phyloP scores from a whole-genome alignment of 2,888 invertebrate genomes.

The Geotrupes spiniger region DNA sequence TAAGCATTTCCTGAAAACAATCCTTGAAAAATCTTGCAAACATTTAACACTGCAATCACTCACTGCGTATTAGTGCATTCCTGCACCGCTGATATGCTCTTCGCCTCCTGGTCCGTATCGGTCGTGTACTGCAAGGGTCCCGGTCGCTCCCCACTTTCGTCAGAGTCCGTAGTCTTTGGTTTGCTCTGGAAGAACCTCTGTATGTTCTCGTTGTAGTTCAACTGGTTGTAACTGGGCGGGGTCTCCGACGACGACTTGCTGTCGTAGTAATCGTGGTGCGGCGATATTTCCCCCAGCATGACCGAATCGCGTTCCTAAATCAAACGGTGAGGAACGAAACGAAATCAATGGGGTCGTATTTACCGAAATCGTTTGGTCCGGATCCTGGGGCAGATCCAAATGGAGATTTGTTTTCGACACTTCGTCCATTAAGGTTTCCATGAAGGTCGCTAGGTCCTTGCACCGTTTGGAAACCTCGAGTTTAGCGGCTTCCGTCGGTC shows the following conservation, averaged over 20 bases:
- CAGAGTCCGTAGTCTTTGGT: constrained; percentile 59
- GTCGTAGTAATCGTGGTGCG: constrained; percentile 76
- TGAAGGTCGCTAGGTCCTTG: constrained; percentile 69
- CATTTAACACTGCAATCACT: constrained; percentile 19
- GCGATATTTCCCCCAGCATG: constrained; percentile 81
- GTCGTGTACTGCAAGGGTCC: constrained; percentile 41
- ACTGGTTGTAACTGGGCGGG: constrained; percentile 78
- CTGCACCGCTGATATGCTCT: constrained; percentile 34
- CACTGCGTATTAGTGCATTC: constrained; percentile 41
- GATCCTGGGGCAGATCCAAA: constrained; percentile 60
- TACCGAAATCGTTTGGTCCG: constrained; percentile 62
- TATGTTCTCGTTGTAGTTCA: constrained; percentile 79
- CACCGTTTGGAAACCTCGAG: constrained; percentile 67
- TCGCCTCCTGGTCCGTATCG: constrained; percentile 49
- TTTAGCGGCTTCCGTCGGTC: constrained; percentile 56
- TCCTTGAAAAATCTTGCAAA: too few species aligned
- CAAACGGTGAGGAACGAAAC: too few species aligned
- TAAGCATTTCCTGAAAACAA: constrained; percentile 47
- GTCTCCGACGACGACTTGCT: constrained; percentile 78
- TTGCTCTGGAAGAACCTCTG: constrained; percentile 65
- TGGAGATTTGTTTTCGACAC: constrained; percentile 58
- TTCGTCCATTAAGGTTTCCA: constrained; percentile 73
- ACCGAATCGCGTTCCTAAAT: constrained; percentile 75
- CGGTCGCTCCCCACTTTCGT: constrained; percentile 49
- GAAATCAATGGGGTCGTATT: too few species aligned